Base-by-base conservation (phyloP, 2,888 invertebrate genomes). In the Escarpia spicata region DNA sequence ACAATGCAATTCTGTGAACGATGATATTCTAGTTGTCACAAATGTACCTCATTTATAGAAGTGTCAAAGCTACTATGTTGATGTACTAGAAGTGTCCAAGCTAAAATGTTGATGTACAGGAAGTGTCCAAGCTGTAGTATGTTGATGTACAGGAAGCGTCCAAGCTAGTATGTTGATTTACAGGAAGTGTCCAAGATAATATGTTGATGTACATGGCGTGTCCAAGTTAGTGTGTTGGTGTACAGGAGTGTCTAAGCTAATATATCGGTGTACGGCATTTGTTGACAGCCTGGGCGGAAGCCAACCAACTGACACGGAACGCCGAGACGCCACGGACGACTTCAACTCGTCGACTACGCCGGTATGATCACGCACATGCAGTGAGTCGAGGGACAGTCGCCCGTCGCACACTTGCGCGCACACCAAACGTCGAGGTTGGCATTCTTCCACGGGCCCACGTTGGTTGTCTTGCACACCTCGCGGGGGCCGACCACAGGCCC, bases 401-500 rank as follows among this genome's bases (percentile, higher is more conserved):
- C 91, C 91, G 3, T 91, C 15, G 19, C 52, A n/a, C 91, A 91
- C 15, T 9, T 44, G 37, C 3, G 3, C 3, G 91, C 15, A n/a
- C 91, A 91, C 91, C 91, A 91, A 2, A 0, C 0, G 52, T 91
- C 91, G 52, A 91, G 52, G n/a, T 91, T 52, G 44, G 31, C 44
- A 3, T 91, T 52, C 52, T 91, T 91, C 37, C 44, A 91, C 45
- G 52, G 44, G 3, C 91, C 91, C 12, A 43, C 43, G 37, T 44
- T 26, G 19, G 91, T 45, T 15, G 91, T 91, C 91, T 37, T 45
- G 52, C 91, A 91, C 52, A 44, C 91, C 15, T 26, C 0, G 19
- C 75, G 26, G 4, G 75, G 2, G 26, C 26, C 26, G 75, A 6
- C n/a, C 26, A 3, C 4, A 26, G 75, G 75, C 19, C 75, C n/a